Percentiles rank a stretch among this genome's conserved stretches.
These are phyloP conservation scores for Eulemur rufifrons DNA, from an alignment of 2,113 vertebrate species.

Conservation along the genomic window DNA sequence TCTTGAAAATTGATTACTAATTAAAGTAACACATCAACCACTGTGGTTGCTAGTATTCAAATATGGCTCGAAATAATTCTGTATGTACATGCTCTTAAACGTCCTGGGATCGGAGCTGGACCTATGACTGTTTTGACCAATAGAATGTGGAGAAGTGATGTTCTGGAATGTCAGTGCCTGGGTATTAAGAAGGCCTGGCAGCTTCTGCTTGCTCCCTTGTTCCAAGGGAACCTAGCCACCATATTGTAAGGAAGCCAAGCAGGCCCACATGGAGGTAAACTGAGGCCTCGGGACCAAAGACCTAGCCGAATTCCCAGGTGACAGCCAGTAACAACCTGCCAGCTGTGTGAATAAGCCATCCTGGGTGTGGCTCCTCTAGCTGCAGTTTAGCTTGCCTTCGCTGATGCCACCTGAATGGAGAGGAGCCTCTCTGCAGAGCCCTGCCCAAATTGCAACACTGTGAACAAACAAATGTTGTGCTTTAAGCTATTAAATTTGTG, in stretches of 20 bases:
- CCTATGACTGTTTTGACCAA: not conserved
- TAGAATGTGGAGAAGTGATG: not conserved
- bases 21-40: not conserved
- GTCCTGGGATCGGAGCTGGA: not conserved
- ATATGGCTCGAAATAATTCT: not conserved
- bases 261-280: not conserved
- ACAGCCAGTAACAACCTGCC: not conserved
- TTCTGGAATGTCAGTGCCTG: too few relatives aligned
- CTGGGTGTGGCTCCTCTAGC: not conserved
- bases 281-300: not conserved
- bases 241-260: slow-evolving; percentile 1
- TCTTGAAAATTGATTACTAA: not conserved
- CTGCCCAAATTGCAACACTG: not conserved
- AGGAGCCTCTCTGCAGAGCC: not conserved
- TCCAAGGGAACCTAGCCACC: not conserved
- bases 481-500: not conserved
- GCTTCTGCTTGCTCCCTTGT: not conserved
- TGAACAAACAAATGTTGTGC: not conserved
- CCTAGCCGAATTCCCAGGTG: not conserved
- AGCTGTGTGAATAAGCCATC: not conserved
- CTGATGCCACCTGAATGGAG: fast-evolving
- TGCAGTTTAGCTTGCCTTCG: not conserved
- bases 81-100: too few relatives aligned
- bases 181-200: not conserved
- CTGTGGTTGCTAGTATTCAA: not conserved